phyloP scores from a whole-genome alignment of 2,888 invertebrate genomes.

The Lacanobia oleracea region DNA sequence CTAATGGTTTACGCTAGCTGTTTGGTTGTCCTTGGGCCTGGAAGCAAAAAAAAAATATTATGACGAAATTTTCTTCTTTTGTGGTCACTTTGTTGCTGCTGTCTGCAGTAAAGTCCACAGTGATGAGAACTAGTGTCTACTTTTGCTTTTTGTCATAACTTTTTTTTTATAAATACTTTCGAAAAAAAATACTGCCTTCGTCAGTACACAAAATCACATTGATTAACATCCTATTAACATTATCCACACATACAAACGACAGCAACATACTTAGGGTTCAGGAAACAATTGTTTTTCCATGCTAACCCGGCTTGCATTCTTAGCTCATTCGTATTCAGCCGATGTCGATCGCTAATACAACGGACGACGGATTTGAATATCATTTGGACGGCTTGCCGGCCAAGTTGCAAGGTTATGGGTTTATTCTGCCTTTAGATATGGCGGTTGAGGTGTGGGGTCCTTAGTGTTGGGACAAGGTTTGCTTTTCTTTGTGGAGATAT shows the following conservation, averaged over 20 bases:
- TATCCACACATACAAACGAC: conserved; percentile 59
- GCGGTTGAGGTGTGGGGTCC: neutral
- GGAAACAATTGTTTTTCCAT: conserved; percentile 77
- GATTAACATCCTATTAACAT: conserved; percentile 38
- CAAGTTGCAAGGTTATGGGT: conserved; percentile 52
- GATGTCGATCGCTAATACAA: conserved; percentile 76
- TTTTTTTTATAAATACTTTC: too few species aligned
- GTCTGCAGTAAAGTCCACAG: too few species aligned
- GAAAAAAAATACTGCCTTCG: neutral
- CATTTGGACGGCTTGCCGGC: conserved; percentile 46
- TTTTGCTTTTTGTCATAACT: too few species aligned
- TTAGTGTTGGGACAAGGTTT: conserved; percentile 13
- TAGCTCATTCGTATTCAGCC: conserved; percentile 76
- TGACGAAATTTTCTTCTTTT: too few species aligned
- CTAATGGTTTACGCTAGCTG: too few species aligned
- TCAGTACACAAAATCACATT: conserved; percentile 1
- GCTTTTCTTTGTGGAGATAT: neutral
- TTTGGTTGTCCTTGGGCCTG: too few species aligned
- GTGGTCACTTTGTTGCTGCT: too few species aligned
- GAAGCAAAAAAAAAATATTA: too few species aligned
- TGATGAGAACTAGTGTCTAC: too few species aligned
- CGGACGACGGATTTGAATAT: conserved; percentile 68
- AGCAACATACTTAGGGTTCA: conserved; percentile 75
- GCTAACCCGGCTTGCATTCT: conserved; percentile 68
- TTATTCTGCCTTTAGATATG: conserved; percentile 31